Base-by-base conservation (phyloP, 2,888 invertebrate species). In the Automeris io region DNA sequence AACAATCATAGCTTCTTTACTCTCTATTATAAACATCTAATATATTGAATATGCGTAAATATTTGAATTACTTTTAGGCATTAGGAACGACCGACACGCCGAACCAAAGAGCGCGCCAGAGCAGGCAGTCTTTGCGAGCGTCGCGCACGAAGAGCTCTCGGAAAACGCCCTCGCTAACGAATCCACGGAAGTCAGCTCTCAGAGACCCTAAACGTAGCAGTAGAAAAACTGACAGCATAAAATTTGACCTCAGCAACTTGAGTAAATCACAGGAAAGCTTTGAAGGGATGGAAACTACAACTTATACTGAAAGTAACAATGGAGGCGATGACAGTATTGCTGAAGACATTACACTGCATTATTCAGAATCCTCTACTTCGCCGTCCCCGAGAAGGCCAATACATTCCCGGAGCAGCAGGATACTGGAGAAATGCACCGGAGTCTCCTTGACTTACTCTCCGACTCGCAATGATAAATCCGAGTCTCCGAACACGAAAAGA, bases 181-280 rank as follows among this genome's bases (percentile, higher is more conserved):
- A 57, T 36, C 73, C 79, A 0, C 67, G 56, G 35, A 83, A 85
- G 41, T 85, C 86, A 0, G 72, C 83, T 0, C 65, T 82, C 16
- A 78, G 71, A 37, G 69, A 77, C 33, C 73, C 60, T 1, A 69
- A 68, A 41, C 61, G 52, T 16, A 56, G 47, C 9, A 33, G 40
- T 4, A 63, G 76, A 26, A 82, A 78, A 44, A 64, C 61, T 0
- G 85, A 83, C 18, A 77, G 79, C 5, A 87, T 86, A 31, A 80
- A 79, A 36, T 83, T 86, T 41, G 85, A 87, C 41, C 51, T 85
- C 3, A 80, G 80, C 45, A 81, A 83, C 46, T 47, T 85, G 1
- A 50, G 41, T 13, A 39, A 42, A 2, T 26, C 43, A 8, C 49
- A 47, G 1, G 46, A 51, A 1, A 41, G 49, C 1, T 43, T 46